Percentiles rank a stretch among this genome's conserved stretches.
Evolutionary conservation across 1,140 invertebrate species (phyloP).

Genomic region (Camponotus vicinus): DNA sequence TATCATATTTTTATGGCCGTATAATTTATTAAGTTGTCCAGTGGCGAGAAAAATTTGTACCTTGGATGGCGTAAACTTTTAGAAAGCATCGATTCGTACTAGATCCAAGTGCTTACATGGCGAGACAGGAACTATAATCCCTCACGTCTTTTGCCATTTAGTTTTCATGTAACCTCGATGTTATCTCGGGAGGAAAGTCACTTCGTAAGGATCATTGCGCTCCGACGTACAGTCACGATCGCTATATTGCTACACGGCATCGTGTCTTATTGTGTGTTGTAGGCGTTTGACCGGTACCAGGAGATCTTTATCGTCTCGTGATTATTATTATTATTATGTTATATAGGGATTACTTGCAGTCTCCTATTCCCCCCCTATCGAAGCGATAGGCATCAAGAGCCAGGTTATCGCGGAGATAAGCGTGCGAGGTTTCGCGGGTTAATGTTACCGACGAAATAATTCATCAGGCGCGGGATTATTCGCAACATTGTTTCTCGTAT

Average conservation of each 20-base stretch:
- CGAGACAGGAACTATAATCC: constrained; percentile 50
- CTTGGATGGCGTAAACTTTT: constrained; percentile 12
- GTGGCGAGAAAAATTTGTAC: neutral
- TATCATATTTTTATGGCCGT: neutral
- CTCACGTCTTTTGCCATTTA: constrained; percentile 49
- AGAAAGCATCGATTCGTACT: constrained; percentile 38
- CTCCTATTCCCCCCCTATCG: neutral
- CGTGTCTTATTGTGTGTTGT: constrained; percentile 37
- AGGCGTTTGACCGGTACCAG: constrained; percentile 42
- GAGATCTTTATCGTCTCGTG: constrained; percentile 46
- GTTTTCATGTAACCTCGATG: constrained; percentile 53
- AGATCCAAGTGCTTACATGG: constrained; percentile 19
- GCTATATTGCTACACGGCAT: constrained; percentile 29
- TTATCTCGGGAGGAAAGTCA: constrained; percentile 57
- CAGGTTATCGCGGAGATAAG: constrained; percentile 43
- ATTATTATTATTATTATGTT: constrained; percentile 58
- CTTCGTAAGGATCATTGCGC: constrained; percentile 44
- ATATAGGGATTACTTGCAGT: constrained; percentile 40
- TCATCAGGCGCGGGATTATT: neutral
- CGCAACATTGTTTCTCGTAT: constrained; percentile 19
- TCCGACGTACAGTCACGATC: constrained; percentile 47
- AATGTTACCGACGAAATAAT: constrained; percentile 10
- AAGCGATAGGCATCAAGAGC: neutral
- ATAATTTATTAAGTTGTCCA: neutral
- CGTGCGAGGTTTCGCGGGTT: neutral